Evolutionary conservation across 1,140 invertebrate species (phyloP), one percentile per base, ranked within the genome.

Genomic region (Onthophagus taurus): DNA sequence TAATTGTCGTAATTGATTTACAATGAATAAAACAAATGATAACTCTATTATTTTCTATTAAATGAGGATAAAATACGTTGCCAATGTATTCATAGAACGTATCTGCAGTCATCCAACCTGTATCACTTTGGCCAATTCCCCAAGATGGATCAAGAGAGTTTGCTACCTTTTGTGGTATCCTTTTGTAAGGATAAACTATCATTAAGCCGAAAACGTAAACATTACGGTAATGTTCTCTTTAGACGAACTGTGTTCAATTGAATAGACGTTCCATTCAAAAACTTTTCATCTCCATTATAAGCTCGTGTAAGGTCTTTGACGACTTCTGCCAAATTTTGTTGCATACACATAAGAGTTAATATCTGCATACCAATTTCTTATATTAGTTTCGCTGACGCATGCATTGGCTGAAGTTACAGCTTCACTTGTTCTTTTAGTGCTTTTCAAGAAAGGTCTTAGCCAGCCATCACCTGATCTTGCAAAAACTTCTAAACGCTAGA

Each of bases 61-160:
- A 48, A 12, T 51, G 57, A 18, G 18, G 13, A 31, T 24, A 6
- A 47, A 64, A 61, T 26, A 56, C 31, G 48, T 65, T 65, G 9
- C 48, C 44, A 8, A 63, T 50, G 46, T 61, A 65, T 51, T 67
- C 59, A 48, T 47, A 66, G 46, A 66, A 66, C 1, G 54, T 53
- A 39, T 55, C 47, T 8, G 34, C 44, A 16, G 53, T 60, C 61
- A 65, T 64, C 63, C 60, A 67, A 3, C 63, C 61, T 31, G 9
- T 53, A n/a, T 61, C 51, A n/a, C 54, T 56, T 16, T 47, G 33
- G 2, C 59, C 61, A 31, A 66, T 50, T 5, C 43, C 49, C 60
- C 64, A 68, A 13, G 42, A n/a, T 7, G 31, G 14, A 34, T 18
- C 12, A 14, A 14, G 17, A 35, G n/a, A 12, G 9, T 34, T 17